A percentile compares a stretch with the other conserved stretches of the same genome.
These are phyloP conservation scores for Tapirus terrestris DNA, from an alignment of 2,113 vertebrate genomes.

Conservation along the genomic window DNA sequence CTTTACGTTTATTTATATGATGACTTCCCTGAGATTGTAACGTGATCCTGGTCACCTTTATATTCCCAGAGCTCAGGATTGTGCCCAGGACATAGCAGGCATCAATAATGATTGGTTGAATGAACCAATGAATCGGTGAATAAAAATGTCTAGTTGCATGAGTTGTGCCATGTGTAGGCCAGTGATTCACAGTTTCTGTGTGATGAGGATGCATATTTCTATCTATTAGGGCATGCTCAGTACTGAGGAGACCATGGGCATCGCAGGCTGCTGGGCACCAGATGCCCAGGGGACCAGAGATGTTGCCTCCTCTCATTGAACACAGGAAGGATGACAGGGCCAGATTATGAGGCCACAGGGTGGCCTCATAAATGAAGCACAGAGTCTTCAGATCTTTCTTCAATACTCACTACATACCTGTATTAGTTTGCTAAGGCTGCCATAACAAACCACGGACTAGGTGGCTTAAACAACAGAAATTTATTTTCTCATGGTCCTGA, in stretches of 20 bases:
- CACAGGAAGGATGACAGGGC: not conserved
- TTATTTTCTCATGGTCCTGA: not conserved
- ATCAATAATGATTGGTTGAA: not conserved
- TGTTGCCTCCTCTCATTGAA: fast-evolving
- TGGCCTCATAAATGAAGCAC: not conserved
- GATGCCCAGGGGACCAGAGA: not conserved
- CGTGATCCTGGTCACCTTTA: not conserved
- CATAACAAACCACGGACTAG: not conserved
- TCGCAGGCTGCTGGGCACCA: not conserved
- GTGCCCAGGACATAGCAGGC: not conserved
- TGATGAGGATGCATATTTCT: not conserved
- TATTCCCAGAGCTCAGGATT: not conserved
- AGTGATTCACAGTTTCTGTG: not conserved
- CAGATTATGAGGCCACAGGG: too few species aligned
- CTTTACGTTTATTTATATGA: not conserved
- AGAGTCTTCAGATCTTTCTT: not conserved
- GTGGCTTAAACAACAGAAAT: not conserved
- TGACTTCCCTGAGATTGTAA: not conserved
- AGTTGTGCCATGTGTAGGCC: not conserved
- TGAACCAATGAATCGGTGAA: not conserved
- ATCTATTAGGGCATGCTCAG: not conserved
- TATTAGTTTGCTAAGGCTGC: not conserved
- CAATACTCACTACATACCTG: not conserved
- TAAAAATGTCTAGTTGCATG: not conserved
- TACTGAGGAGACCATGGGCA: not conserved